A percentile compares a stretch with the other conserved stretches of the same genome.
phyloP scores from a whole-genome alignment of 1,140 invertebrate species.

The Apis florea region DNA sequence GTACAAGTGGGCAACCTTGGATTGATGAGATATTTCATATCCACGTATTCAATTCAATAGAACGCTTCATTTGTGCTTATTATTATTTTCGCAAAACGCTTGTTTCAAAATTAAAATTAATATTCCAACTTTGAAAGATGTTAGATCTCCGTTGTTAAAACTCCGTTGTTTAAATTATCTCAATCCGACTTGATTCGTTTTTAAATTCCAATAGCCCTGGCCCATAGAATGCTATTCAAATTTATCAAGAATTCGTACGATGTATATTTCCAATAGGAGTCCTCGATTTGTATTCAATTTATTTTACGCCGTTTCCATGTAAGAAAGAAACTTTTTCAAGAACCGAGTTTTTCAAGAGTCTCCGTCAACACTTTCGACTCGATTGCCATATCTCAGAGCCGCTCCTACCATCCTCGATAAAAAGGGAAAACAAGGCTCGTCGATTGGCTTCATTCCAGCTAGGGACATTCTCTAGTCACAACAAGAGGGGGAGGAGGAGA shows the following conservation, averaged over 20 bases:
- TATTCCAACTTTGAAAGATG: too few species aligned
- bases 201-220: too few species aligned
- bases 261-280: too few species aligned
- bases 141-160: too few species aligned
- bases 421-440: slow-evolving; percentile 37
- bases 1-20: not conserved
- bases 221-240: too few species aligned
- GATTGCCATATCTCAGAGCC: slow-evolving; percentile 17
- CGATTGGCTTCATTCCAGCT: slow-evolving; percentile 43
- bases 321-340: slow-evolving; percentile 30
- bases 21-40: not conserved
- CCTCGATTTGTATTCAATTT: not conserved
- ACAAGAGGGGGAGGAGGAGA: not conserved
- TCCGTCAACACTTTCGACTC: slow-evolving; percentile 39
- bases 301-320: not conserved
- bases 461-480: slow-evolving; percentile 10
- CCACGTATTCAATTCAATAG: not conserved
- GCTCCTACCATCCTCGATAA: slow-evolving; percentile 9
- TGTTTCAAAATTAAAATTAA: not conserved
- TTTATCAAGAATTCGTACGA: too few species aligned
- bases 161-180: too few species aligned
- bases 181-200: too few species aligned
- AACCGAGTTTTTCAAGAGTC: too few species aligned
- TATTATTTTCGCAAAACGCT: not conserved
- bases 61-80: too few species aligned